phyloP scores from a whole-genome alignment of 1,140 invertebrate species.

The Paralvinella palmiformis region DNA sequence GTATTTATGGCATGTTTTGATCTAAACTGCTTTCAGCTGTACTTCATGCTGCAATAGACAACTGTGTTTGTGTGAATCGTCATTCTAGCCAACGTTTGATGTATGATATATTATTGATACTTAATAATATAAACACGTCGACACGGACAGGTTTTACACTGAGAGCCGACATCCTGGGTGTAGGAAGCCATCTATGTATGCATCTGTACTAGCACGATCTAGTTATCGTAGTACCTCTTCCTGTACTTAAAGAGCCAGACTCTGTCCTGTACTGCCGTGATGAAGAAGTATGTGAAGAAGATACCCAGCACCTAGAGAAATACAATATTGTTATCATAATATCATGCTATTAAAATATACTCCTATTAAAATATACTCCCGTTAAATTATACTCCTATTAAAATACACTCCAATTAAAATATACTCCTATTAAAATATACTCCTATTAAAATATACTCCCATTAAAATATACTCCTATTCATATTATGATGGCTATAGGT shows the following conservation, averaged over 20 bases:
- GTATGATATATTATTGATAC: too few relatives aligned
- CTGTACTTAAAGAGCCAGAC: constrained; percentile 15
- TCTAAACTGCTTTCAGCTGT: too few relatives aligned
- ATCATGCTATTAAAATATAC: not conserved
- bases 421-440: not conserved
- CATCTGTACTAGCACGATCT: too few relatives aligned
- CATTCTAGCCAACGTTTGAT: too few relatives aligned
- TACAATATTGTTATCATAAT: not conserved
- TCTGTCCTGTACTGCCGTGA: constrained; percentile 13
- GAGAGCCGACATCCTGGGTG: too few relatives aligned
- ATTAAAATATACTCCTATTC: not conserved
- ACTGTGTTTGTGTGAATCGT: too few relatives aligned
- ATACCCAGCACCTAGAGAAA: constrained; percentile 18
- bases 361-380: not conserved
- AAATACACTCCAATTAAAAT: not conserved
- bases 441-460: not conserved
- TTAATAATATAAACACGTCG: too few relatives aligned
- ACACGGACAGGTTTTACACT: too few relatives aligned
- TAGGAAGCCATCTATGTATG: too few relatives aligned
- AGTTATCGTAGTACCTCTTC: constrained; percentile 13
- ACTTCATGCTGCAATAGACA: too few relatives aligned
- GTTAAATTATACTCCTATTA: not conserved
- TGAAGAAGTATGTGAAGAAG: constrained; percentile 16
- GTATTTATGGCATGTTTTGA: too few relatives aligned
- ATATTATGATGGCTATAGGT: too few relatives aligned